These are phyloP conservation scores for Petrocephalus microphthalmus DNA, from an alignment of 2,113 vertebrate genomes.

Conservation along the genomic window DNA sequence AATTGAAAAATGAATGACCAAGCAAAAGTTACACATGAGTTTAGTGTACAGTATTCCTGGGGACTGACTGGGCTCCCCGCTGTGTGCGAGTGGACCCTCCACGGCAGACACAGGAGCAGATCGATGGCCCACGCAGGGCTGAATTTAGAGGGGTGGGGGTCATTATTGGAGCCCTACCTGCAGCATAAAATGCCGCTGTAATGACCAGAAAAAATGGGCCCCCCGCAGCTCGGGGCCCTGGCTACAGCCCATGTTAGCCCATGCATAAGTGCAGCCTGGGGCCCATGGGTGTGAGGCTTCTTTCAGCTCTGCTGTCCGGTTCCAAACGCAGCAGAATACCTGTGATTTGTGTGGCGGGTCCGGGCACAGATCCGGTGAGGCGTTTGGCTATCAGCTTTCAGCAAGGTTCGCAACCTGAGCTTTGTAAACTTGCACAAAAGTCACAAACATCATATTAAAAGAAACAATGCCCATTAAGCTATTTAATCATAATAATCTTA, in stretches of 20 bases:
- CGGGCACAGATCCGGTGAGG: neutral
- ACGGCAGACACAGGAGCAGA: neutral
- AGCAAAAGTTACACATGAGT: conserved; percentile 39
- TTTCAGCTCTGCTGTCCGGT: neutral
- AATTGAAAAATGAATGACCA: conserved; percentile 44
- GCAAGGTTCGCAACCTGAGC: neutral
- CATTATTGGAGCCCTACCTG: neutral
- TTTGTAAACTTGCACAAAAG: neutral
- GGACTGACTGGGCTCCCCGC: neutral
- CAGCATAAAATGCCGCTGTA: neutral
- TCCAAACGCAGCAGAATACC: neutral
- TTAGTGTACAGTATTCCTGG: neutral
- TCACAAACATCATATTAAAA: neutral
- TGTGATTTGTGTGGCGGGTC: neutral
- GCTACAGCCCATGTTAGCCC: neutral
- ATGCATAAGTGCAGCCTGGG: neutral
- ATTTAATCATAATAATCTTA: neutral
- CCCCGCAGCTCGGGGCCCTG: neutral
- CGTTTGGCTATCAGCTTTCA: neutral
- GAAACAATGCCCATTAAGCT: neutral
- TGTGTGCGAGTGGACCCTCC: neutral
- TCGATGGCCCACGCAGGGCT: neutral
- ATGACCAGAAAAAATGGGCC: neutral
- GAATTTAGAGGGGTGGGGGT: conserved; percentile 1
- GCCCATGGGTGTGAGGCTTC: neutral